Evolutionary conservation across 2,888 invertebrate genomes (phyloP), one percentile per base, ranked within the genome.

Genomic region (Diachrysia chrysitis): DNA sequence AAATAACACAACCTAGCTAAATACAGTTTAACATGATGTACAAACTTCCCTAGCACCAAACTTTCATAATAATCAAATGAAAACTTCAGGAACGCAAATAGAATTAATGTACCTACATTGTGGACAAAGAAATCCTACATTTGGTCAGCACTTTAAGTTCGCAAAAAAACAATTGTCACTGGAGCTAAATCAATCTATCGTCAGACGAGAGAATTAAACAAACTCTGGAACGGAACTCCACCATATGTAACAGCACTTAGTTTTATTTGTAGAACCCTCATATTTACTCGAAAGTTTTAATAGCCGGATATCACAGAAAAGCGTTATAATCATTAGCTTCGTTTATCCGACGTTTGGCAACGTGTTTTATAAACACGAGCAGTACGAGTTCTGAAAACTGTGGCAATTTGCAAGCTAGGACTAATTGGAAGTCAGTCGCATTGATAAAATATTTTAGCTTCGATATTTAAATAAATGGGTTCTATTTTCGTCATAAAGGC

Each of bases 251-350:
- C 29, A 64, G 68, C 46, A 51, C 69, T 58, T 65, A 55, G 37
- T 51, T 53, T 64, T 69, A 58, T 62, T 73, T 73, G 21, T 54
- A 69, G 65, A 70, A 58, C 71, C 42, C 51, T 63, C 5, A 32
- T 56, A 62, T 55, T 32, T 67, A 55, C 29, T 25, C 62, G 55
- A 9, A 51, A 63, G 58, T 58, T 17, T 54, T 66, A 60, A 67
- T 68, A 57, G 65, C 66, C 61, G 67, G 57, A 79, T 74, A 59
- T 58, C 58, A 46, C n/a, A n/a, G 48, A 69, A 55, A 73, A 68
- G 35, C 64, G 60, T 65, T 63, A 63, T 57, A 65, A 66, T 79
- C 61, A 67, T 77, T 71, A 69, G 71, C 57, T 64, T 53, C 58
- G 63, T 42, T 37, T 37, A 42, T 64, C 56, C 46, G 19, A 48